Conservation (phyloP, 1,140 invertebrate genomes). For the Cataglyphis hispanica region DNA sequence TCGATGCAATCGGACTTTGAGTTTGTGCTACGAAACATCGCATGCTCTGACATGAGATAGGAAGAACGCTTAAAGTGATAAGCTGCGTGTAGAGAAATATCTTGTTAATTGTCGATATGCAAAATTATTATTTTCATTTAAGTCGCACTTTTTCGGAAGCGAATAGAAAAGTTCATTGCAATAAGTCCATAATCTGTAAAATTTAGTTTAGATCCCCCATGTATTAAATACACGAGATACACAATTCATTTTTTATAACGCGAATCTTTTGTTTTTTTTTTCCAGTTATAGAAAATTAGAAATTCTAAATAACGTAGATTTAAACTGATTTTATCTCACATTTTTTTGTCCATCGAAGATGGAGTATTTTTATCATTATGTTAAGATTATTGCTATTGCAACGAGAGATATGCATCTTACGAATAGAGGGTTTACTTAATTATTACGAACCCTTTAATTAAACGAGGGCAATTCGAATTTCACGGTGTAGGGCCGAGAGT, state of each 20-base stretch:
- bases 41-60: background rate
- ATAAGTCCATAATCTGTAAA: background rate
- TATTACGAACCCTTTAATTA: background rate
- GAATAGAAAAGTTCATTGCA: background rate
- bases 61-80: background rate
- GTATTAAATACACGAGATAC: too few relatives aligned
- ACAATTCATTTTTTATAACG: background rate
- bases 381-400: background rate
- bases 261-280: background rate
- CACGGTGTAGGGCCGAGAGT: constrained; percentile 66
- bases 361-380: too few relatives aligned
- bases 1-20: background rate
- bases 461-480: constrained; percentile 38
- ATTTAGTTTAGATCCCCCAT: background rate
- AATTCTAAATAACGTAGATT: background rate
- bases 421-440: background rate
- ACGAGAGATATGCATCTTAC: background rate
- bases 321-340: background rate
- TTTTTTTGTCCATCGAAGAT: too few relatives aligned
- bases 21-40: background rate
- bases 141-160: background rate
- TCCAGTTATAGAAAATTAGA: background rate
- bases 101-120: background rate
- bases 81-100: background rate
- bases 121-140: background rate